These are phyloP conservation scores for Helicoverpa armigera DNA, from an alignment of 1,140 invertebrate species.

Conservation along the genomic window DNA sequence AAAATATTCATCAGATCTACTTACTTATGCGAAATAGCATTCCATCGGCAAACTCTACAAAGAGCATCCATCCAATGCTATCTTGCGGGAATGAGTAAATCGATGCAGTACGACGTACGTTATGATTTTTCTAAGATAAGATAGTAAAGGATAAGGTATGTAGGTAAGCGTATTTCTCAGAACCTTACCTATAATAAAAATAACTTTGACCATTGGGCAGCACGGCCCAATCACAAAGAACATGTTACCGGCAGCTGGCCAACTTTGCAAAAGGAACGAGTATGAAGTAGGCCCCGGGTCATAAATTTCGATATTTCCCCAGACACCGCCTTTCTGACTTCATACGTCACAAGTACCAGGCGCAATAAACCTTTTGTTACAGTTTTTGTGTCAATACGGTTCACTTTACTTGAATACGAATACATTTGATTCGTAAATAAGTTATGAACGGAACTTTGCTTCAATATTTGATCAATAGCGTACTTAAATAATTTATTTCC, in stretches of 20 bases:
- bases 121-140: not conserved
- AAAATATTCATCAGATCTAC: constrained; percentile 37
- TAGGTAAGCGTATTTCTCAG: not conserved
- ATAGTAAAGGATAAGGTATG: not conserved
- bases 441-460: not conserved
- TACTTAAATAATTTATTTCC: not conserved
- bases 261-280: constrained; percentile 16
- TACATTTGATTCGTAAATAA: constrained; percentile 13
- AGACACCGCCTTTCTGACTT: constrained; percentile 27
- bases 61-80: constrained; percentile 44
- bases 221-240: constrained; percentile 31
- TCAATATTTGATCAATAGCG: not conserved
- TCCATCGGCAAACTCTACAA: constrained; percentile 47
- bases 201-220: constrained; percentile 11
- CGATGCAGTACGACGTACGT: not conserved
- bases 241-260: not conserved
- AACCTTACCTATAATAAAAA: constrained; percentile 15
- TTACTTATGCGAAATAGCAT: constrained; percentile 30
- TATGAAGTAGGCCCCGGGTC: constrained; percentile 29
- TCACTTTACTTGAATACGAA: constrained; percentile 12
- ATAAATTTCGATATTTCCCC: constrained; percentile 45
- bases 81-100: constrained; percentile 28
- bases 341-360: constrained; percentile 14
- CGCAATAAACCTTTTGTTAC: constrained; percentile 31
- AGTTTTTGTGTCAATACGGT: constrained; percentile 20